Conservation (phyloP, 2,888 invertebrate genomes). For the Sycophila texana region DNA sequence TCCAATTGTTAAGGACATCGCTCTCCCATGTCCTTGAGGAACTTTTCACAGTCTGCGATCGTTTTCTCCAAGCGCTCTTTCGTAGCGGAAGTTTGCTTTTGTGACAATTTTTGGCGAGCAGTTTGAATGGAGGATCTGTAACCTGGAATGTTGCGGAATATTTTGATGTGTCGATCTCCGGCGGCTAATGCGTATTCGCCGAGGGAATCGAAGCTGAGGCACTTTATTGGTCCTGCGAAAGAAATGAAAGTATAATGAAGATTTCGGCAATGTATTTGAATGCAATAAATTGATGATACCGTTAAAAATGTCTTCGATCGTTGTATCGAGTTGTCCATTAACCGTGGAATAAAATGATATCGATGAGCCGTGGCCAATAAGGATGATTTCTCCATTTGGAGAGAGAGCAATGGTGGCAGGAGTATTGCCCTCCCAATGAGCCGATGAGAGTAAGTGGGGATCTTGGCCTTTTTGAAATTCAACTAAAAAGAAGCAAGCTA, state of each 20-base stretch:
- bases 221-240: conserved; percentile 81
- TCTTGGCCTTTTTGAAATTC: conserved; percentile 88
- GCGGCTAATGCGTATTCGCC: conserved; percentile 85
- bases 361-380: conserved; percentile 80
- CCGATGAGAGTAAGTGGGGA: conserved; percentile 83
- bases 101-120: conserved; percentile 77
- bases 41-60: conserved; percentile 79
- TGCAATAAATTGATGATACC: conserved; percentile 75
- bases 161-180: conserved; percentile 86
- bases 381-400: conserved; percentile 87
- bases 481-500: conserved; percentile 78
- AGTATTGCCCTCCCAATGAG: conserved; percentile 77
- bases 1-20: conserved; percentile 61
- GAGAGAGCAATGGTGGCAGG: conserved; percentile 84
- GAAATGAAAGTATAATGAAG: neutral
- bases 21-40: conserved; percentile 70
- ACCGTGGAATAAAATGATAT: conserved; percentile 84
- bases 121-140: conserved; percentile 77
- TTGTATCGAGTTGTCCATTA: conserved; percentile 80
- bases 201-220: conserved; percentile 85
- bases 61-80: conserved; percentile 85
- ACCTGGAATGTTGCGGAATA: conserved; percentile 88
- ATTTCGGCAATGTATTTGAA: neutral
- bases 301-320: conserved; percentile 81
- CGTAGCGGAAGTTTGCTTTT: conserved; percentile 83